Conservation (phyloP, 2,113 vertebrate genomes). For the Ahaetulla prasina region DNA sequence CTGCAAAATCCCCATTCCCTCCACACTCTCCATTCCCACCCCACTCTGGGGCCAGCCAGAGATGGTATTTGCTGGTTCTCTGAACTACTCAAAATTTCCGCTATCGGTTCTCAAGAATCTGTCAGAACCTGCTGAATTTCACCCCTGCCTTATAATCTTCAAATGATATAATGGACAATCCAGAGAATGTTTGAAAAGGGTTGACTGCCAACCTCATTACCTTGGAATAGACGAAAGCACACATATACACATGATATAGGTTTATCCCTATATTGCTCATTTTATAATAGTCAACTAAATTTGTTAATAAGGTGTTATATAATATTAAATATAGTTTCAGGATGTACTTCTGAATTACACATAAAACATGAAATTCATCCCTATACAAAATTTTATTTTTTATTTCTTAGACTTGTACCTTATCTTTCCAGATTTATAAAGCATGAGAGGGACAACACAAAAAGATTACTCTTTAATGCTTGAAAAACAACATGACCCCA, state of each 20-base stretch:
- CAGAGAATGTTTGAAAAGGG: neutral
- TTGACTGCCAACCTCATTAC: neutral
- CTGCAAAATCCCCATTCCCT: too few species aligned
- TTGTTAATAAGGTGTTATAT: neutral
- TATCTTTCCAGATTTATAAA: neutral
- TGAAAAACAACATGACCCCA: neutral
- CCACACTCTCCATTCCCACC: too few species aligned
- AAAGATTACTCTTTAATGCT: neutral
- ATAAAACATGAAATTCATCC: neutral
- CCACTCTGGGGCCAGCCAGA: too few species aligned
- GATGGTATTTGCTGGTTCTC: too few species aligned
- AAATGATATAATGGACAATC: neutral
- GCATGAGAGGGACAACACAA: neutral
- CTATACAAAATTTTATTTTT: neutral
- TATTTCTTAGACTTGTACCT: neutral
- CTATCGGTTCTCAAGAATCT: too few species aligned
- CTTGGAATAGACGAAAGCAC: neutral
- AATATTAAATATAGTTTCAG: neutral
- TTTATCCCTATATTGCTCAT: neutral
- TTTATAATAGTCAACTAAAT: neutral
- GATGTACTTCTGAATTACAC: neutral
- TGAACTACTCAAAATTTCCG: too few species aligned
- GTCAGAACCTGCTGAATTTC: too few species aligned
- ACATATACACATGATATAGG: neutral
- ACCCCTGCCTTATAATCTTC: neutral